Conservation (phyloP, 2,797 vertebrate species). For the Dendrocincla fuliginosa region DNA sequence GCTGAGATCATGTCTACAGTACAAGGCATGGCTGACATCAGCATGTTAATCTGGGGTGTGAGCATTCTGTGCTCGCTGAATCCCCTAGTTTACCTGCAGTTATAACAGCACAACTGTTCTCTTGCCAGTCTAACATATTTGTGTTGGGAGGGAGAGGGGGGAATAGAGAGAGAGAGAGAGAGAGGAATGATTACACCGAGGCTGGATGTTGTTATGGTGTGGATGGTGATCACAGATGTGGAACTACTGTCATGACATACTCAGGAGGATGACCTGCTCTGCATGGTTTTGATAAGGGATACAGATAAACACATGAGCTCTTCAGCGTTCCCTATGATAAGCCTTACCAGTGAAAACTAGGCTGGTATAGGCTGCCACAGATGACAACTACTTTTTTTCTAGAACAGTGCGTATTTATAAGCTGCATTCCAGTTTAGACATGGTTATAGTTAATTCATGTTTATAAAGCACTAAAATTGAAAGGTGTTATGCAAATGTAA, state of each 20-base stretch:
- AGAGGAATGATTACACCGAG: not conserved
- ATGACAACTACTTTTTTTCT: not conserved
- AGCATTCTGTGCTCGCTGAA: not conserved
- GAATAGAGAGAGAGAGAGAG: not conserved
- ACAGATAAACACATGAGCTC: not conserved
- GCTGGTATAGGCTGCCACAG: not conserved
- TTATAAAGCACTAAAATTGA: constrained; percentile 31
- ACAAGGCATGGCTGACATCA: constrained; percentile 42
- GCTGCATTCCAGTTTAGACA: not conserved
- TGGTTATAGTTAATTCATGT: not conserved
- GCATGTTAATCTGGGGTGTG: constrained; percentile 22
- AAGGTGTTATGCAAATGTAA: constrained; percentile 34
- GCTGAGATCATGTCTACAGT: constrained; percentile 61
- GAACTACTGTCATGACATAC: not conserved
- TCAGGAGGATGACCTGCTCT: not conserved
- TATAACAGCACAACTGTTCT: not conserved
- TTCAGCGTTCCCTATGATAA: not conserved
- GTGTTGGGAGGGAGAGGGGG: not conserved
- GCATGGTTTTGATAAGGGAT: not conserved
- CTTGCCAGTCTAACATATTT: constrained; percentile 10
- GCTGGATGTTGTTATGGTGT: not conserved
- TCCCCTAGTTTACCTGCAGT: constrained; percentile 25
- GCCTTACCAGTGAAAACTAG: not conserved
- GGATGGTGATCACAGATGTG: not conserved
- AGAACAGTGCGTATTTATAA: not conserved